A percentile compares a stretch with the other conserved stretches of the same genome.
phyloP scores from a whole-genome alignment of 2,113 vertebrate genomes.

The Oryzias melastigma region DNA sequence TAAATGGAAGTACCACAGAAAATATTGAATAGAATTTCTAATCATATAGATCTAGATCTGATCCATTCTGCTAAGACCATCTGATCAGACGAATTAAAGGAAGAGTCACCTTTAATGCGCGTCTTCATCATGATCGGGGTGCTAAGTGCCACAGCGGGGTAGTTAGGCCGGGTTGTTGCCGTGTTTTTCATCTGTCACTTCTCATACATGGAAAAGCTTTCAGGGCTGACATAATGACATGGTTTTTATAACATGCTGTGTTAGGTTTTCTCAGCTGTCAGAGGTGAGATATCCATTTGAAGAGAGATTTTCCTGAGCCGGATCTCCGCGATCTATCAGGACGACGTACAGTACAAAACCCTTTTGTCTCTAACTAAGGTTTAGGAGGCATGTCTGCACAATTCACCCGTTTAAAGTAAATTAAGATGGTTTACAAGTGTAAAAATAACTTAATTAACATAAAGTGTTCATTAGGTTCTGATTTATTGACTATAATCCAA shows the following conservation, averaged over 20 bases:
- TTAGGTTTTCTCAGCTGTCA: slow-evolving; percentile 1
- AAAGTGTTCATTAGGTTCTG: too few relatives aligned
- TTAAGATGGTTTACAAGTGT: too few relatives aligned
- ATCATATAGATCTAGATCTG: background rate
- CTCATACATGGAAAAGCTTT: slow-evolving; percentile 27
- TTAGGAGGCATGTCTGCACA: too few relatives aligned
- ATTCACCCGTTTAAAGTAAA: too few relatives aligned
- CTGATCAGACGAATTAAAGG: background rate
- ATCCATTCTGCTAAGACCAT: background rate
- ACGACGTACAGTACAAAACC: too few relatives aligned
- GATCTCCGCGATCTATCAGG: background rate
- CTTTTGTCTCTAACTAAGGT: too few relatives aligned
- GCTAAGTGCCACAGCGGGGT: background rate
- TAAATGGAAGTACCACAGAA: too few relatives aligned
- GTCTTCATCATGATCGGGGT: background rate
- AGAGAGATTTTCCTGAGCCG: background rate
- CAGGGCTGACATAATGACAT: slow-evolving; percentile 8
- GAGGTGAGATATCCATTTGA: slow-evolving; percentile 15
- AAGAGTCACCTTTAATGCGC: background rate
- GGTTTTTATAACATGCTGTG: slow-evolving; percentile 5
- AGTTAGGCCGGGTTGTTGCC: slow-evolving; percentile 1
- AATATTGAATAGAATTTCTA: too few relatives aligned
- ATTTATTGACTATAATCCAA: too few relatives aligned
- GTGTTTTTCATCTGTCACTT: slow-evolving; percentile 29
- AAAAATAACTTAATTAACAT: too few relatives aligned